Evolutionary conservation across 1,140 invertebrate genomes (phyloP).

Genomic region (Sitophilus oryzae): DNA sequence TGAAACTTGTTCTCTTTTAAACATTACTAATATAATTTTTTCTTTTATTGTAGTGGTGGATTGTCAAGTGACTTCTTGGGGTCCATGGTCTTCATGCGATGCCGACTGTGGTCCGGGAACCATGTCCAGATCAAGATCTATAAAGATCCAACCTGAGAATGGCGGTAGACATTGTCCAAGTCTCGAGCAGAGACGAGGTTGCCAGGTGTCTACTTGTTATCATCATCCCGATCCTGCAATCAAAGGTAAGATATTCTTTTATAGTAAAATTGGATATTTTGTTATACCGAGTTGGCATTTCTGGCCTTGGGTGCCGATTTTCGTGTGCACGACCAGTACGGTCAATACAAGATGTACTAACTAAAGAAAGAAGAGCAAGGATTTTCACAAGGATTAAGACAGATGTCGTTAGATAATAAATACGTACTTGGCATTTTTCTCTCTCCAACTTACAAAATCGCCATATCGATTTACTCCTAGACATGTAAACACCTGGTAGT

Average conservation of each 20-base stretch:
- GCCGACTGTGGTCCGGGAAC: constrained; percentile 68
- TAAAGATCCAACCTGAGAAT: constrained; percentile 60
- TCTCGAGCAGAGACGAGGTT: constrained; percentile 64
- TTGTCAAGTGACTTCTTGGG: constrained; percentile 71
- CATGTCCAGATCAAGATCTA: constrained; percentile 59
- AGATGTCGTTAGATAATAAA: no score
- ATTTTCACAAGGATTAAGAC: no score
- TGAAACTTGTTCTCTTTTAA: no score
- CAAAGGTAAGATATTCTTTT: constrained; percentile 55
- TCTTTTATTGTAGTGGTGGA: constrained; percentile 62
- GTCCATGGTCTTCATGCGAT: constrained; percentile 68
- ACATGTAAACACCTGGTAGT: no score
- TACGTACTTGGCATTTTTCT: no score
- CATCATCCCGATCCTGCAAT: constrained; percentile 61
- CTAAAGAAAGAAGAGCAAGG: no score
- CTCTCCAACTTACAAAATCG: no score
- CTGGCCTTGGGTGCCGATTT: no score
- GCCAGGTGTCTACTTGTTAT: constrained; percentile 63
- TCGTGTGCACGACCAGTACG: constrained; percentile 3
- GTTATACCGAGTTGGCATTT: background rate
- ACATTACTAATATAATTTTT: no score
- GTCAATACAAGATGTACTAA: no score
- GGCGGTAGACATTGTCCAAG: constrained; percentile 71
- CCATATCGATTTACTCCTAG: no score
- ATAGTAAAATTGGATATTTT: no score